Conservation (phyloP, 2,113 vertebrate species). For the Cichladusa arquata region DNA sequence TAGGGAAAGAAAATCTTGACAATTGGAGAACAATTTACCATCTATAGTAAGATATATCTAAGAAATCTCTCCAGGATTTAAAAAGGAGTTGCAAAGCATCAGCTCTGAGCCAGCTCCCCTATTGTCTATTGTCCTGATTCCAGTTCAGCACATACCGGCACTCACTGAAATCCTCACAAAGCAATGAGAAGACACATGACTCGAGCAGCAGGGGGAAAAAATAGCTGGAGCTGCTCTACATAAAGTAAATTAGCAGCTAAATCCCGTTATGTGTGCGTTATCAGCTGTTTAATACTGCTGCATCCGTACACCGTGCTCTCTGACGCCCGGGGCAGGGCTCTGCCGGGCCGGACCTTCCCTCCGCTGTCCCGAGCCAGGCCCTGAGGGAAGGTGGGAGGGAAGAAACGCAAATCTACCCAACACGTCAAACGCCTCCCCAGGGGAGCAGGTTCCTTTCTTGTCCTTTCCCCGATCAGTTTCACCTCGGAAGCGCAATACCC, state of each 20-base stretch:
- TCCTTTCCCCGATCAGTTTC: not conserved
- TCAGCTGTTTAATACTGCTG: not conserved
- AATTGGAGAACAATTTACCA: not conserved
- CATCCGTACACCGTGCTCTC: not conserved
- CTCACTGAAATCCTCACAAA: not conserved
- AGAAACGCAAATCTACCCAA: not conserved
- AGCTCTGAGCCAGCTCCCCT: not conserved
- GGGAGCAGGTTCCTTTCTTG: not conserved
- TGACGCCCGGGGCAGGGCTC: no score
- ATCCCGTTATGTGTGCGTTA: not conserved
- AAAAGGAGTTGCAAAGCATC: not conserved
- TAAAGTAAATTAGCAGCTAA: not conserved
- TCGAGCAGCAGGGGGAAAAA: not conserved
- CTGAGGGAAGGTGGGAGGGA: not conserved
- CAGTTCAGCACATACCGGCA: not conserved
- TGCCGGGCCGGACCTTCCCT: fast-evolving
- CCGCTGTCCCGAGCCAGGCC: not conserved
- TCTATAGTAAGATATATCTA: not conserved
- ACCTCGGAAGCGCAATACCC: not conserved
- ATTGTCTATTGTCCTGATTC: not conserved
- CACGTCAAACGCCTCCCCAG: fast-evolving
- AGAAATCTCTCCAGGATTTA: not conserved
- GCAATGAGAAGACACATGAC: not conserved
- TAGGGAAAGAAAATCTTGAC: not conserved
- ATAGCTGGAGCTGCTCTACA: not conserved